Percentiles rank a stretch among this genome's conserved stretches.
phyloP scores from a whole-genome alignment of 2,888 invertebrate genomes.

The Andricus quercusramuli region DNA sequence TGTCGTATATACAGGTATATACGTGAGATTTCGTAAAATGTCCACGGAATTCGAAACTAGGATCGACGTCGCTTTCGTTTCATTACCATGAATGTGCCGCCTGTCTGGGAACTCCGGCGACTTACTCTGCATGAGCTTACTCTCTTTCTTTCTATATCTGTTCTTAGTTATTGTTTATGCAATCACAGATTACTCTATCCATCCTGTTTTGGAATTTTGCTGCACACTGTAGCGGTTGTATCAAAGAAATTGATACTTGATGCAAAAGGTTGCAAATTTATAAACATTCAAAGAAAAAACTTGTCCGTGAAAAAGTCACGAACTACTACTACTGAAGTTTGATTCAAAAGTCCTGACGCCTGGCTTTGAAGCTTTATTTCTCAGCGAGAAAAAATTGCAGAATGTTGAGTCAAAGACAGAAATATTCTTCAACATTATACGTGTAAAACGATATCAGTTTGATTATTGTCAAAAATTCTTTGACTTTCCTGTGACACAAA shows the following conservation, averaged over 20 bases:
- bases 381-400: too few species aligned
- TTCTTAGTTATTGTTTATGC: constrained; percentile 52
- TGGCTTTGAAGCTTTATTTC: too few species aligned
- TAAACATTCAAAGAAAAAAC: neutral
- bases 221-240: neutral
- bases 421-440: too few species aligned
- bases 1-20: constrained; percentile 44
- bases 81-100: constrained; percentile 51
- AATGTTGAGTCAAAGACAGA: too few species aligned
- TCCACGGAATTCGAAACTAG: constrained; percentile 54
- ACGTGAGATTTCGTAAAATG: constrained; percentile 47
- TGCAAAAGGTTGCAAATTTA: neutral
- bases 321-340: too few species aligned
- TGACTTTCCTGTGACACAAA: too few species aligned
- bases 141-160: neutral
- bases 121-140: neutral
- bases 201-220: neutral
- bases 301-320: too few species aligned
- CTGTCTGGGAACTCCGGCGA: constrained; percentile 42
- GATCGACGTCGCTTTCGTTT: constrained; percentile 53
- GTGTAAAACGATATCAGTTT: too few species aligned
- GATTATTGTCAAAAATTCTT: too few species aligned
- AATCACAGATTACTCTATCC: constrained; percentile 43
- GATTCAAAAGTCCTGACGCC: too few species aligned
- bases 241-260: constrained; percentile 13